A percentile compares a stretch with the other conserved stretches of the same genome.
phyloP scores from a whole-genome alignment of 2,888 invertebrate species.

The Heliconius sara region DNA sequence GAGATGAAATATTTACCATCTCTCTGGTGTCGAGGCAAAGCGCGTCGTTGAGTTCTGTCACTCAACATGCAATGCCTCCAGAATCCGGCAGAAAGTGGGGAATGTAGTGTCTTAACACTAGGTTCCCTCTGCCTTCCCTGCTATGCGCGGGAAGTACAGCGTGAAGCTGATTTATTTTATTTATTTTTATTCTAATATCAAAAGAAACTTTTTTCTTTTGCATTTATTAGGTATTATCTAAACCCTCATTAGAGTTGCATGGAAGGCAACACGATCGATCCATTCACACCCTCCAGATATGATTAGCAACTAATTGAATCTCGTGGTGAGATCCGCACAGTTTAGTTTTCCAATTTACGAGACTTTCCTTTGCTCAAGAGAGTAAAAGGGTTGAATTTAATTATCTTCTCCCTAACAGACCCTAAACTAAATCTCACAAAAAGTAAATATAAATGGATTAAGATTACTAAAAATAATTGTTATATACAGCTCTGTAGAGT shows the following conservation, averaged over 20 bases:
- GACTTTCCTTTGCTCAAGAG: conserved; percentile 75
- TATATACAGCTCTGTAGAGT: background rate
- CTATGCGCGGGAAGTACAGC: no score
- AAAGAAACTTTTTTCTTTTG: background rate
- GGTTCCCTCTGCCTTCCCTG: no score
- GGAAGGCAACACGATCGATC: conserved; percentile 75
- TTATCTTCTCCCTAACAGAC: conserved; percentile 70
- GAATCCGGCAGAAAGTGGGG: no score
- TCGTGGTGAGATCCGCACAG: conserved; percentile 80
- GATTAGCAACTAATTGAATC: conserved; percentile 84
- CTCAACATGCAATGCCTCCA: no score
- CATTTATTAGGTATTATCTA: conserved; percentile 8
- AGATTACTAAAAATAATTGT: conserved; percentile 46
- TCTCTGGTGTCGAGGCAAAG: no score
- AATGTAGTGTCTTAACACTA: no score
- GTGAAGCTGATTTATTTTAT: no score
- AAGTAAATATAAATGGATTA: conserved; percentile 67
- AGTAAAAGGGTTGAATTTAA: conserved; percentile 82
- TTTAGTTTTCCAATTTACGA: conserved; percentile 84
- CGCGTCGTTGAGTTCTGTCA: no score
- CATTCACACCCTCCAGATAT: conserved; percentile 81
- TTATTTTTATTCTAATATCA: background rate
- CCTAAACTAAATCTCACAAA: conserved; percentile 68
- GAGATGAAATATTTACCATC: no score
- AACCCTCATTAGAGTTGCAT: conserved; percentile 56